phyloP scores from a whole-genome alignment of 30 jellyfish, hydroid and myxozoan genomes.

The Nemopilema nomurai region DNA sequence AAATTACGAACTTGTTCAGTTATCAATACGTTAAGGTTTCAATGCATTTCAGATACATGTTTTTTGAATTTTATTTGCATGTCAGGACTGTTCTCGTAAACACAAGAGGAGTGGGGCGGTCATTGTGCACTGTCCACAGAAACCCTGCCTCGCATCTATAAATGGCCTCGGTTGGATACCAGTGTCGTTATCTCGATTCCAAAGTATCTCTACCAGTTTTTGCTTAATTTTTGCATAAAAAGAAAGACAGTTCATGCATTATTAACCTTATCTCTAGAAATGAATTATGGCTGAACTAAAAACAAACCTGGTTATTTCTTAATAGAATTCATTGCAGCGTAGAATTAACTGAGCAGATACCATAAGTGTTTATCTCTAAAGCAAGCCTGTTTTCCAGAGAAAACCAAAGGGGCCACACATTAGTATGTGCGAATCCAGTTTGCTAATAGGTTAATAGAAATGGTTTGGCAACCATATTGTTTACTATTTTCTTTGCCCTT shows the following conservation, averaged over 20 bases:
- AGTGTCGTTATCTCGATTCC: too few relatives aligned
- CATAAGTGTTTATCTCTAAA: not conserved
- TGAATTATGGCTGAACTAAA: not conserved
- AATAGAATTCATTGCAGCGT: not conserved
- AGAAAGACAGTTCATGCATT: not conserved
- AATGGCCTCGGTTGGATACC: not conserved
- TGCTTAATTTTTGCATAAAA: not conserved
- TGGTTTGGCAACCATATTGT: too few relatives aligned
- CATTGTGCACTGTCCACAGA: not conserved
- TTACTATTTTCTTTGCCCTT: too few relatives aligned
- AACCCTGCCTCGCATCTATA: not conserved
- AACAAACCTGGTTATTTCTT: not conserved
- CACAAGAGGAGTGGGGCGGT: not conserved
- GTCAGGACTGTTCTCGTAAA: not conserved
- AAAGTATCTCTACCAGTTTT: not conserved
- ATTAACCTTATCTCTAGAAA: not conserved
- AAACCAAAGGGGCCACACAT: too few relatives aligned
- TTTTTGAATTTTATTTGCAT: too few relatives aligned
- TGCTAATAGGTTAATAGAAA: too few relatives aligned
- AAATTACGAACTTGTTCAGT: too few relatives aligned
- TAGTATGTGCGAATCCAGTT: too few relatives aligned
- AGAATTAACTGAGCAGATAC: not conserved
- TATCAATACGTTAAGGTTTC: too few relatives aligned
- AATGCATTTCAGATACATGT: too few relatives aligned
- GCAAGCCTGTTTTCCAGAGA: not conserved